Evolutionary conservation across 2,888 invertebrate species (phyloP).

Genomic region (Netelia fuscicornis): DNA sequence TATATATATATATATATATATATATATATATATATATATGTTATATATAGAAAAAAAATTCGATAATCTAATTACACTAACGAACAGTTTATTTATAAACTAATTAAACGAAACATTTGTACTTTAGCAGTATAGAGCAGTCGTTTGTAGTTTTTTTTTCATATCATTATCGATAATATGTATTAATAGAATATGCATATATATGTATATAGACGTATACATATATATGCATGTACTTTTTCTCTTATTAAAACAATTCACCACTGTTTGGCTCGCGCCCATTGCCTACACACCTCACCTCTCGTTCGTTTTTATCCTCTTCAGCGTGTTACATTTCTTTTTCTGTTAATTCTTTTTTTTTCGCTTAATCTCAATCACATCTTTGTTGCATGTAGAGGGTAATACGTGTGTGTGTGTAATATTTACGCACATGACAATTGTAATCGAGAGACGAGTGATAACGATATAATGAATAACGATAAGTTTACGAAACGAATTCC

Average conservation of each 20-base stretch:
- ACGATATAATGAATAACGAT: slow-evolving; percentile 46
- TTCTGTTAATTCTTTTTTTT: not conserved
- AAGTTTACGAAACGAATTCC: slow-evolving; percentile 70
- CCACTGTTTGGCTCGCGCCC: slow-evolving; percentile 73
- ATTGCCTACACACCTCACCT: slow-evolving; percentile 52
- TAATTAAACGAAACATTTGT: slow-evolving; percentile 85
- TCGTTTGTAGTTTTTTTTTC: slow-evolving; percentile 81
- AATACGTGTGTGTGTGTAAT: slow-evolving; percentile 66
- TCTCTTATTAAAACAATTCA: slow-evolving; percentile 73
- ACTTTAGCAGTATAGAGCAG: slow-evolving; percentile 85
- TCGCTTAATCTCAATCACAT: slow-evolving; percentile 62
- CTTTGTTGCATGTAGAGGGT: slow-evolving; percentile 52
- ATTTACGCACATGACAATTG: slow-evolving; percentile 62
- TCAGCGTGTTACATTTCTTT: slow-evolving; percentile 65
- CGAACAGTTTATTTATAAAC: slow-evolving; percentile 78
- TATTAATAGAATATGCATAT: slow-evolving; percentile 75
- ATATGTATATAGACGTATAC: slow-evolving; percentile 65
- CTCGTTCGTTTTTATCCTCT: slow-evolving; percentile 55
- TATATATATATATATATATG: slow-evolving; percentile 64
- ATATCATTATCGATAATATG: slow-evolving; percentile 74
- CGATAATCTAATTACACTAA: slow-evolving; percentile 71
- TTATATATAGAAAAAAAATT: slow-evolving; percentile 57
- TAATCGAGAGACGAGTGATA: slow-evolving; percentile 49
- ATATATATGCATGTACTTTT: slow-evolving; percentile 58
- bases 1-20: too few relatives aligned